Base-by-base conservation (phyloP, 2,797 vertebrate species). In the Bradypus variegatus region DNA sequence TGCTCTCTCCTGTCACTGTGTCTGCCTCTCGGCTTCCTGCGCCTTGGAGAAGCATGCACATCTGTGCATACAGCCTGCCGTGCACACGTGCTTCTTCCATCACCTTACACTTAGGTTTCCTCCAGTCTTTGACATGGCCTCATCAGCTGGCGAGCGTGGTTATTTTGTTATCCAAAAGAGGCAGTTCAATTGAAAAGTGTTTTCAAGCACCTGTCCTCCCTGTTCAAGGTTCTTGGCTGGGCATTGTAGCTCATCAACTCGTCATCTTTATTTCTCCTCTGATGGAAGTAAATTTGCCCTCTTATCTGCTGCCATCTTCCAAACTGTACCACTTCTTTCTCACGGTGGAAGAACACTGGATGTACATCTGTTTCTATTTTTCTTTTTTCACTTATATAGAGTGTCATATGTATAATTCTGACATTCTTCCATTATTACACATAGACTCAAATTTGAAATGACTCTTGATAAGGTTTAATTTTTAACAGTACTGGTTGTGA, bases 391-490 rank as follows among this genome's bases (percentile, higher is more conserved):
- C 41, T 36, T 67, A 15, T 14, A 4, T 62, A 83, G 58, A 18
- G n/a, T 41, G 11, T 64, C 64, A 82, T 87, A 55, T 65, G 5
- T 72, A 27, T 70, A 15, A 62, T 84, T 83, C 1, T 21, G 38
- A 58, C 58, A 64, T 33, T 83, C 36, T 92, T 88, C 19, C 9
- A 13, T 41, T 50, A 9, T 50, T 92, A n/a, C 33, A 19, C 60
- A 12, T 36, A 90, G 62, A 60, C 69, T 93, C 87, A 77, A 88
- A 80, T 78, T 91, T 73, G 83, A 91, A 82, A 33, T 38, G 70
- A 50, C 23, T 87, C 18, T 65, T 58, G 38, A 14, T 77, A 62
- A 70, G 50, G 65, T 90, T 91, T 90, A 62, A 36, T 33, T 70
- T 93, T 67, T 45, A 73, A 31, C 75, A 60, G 77, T 50, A 45